Conservation (phyloP, 2,888 invertebrate genomes). For the Cordilura impudica region DNA sequence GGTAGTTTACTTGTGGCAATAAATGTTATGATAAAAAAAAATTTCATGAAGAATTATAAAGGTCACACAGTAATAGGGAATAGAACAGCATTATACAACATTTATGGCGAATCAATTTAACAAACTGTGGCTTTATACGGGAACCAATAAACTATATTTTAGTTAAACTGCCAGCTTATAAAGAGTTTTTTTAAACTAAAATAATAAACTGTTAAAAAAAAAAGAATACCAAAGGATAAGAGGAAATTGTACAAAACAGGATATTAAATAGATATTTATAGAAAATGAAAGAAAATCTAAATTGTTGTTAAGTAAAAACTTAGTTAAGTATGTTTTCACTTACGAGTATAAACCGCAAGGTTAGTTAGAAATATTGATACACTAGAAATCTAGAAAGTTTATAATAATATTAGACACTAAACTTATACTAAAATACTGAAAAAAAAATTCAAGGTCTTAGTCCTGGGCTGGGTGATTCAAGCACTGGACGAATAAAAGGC, state of each 20-base stretch:
- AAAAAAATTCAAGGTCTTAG: too few relatives aligned
- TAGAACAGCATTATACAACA: neutral
- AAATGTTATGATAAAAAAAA: conserved; percentile 22
- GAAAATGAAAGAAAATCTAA: too few relatives aligned
- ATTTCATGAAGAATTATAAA: conserved; percentile 5
- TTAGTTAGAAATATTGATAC: too few relatives aligned
- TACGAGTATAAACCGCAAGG: too few relatives aligned
- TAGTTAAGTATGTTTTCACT: too few relatives aligned
- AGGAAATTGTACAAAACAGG: neutral
- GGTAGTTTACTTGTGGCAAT: conserved; percentile 18
- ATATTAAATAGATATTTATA: neutral
- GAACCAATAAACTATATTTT: neutral
- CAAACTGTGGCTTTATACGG: neutral
- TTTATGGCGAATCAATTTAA: neutral
- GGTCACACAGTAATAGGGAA: conserved; percentile 5
- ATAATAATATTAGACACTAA: neutral
- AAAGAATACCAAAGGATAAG: neutral
- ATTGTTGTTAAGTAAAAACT: too few relatives aligned
- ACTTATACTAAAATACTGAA: too few relatives aligned
- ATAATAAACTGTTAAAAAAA: neutral
- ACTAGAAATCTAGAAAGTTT: too few relatives aligned
- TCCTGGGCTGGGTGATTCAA: too few relatives aligned
- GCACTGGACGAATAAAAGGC: too few relatives aligned
- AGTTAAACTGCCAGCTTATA: neutral
- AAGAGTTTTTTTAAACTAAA: neutral